Percentiles rank a stretch among this genome's conserved stretches.
phyloP scores from a whole-genome alignment of 1,140 invertebrate species.

The Caenorhabditis tropicalis region DNA sequence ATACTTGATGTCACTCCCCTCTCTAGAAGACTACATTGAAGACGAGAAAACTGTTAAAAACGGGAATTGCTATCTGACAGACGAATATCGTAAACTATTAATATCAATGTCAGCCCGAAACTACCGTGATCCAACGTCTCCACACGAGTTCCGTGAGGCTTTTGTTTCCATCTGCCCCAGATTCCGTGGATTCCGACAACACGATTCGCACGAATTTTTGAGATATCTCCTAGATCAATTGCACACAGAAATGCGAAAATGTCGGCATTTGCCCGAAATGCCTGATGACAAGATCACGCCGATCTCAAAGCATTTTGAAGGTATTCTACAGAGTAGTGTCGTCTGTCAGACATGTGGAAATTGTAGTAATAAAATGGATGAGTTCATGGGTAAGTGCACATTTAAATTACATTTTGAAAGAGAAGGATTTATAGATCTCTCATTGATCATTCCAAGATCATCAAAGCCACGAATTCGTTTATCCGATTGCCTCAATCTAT shows the following conservation, averaged over 20 bases:
- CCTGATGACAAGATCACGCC: slow-evolving; percentile 5
- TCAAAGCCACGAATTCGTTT: slow-evolving; percentile 4
- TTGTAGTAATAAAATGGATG: slow-evolving; percentile 51
- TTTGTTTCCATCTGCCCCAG: not conserved
- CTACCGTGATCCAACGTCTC: not conserved
- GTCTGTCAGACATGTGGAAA: slow-evolving; percentile 46
- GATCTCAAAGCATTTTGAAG: slow-evolving; percentile 44
- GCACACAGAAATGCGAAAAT: slow-evolving; percentile 46
- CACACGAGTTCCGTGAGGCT: not conserved
- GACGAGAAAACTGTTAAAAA: not conserved
- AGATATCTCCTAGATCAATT: slow-evolving; percentile 32
- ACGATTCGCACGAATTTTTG: slow-evolving; percentile 53
- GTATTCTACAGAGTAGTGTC: slow-evolving; percentile 38
- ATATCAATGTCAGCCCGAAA: not conserved
- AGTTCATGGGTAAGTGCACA: slow-evolving; percentile 43
- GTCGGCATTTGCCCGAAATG: slow-evolving; percentile 44
- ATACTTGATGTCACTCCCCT: slow-evolving; percentile 43
- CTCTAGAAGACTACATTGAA: slow-evolving; percentile 48
- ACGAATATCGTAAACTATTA: not conserved
- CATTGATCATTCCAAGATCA: not conserved
- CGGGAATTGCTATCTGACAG: not conserved
- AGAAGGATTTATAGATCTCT: slow-evolving; percentile 24
- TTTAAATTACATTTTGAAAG: too few species aligned
- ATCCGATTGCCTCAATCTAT: slow-evolving; percentile 29
- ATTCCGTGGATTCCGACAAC: slow-evolving; percentile 48